A percentile compares a stretch with the other conserved stretches of the same genome.
Evolutionary conservation across 1,140 invertebrate genomes (phyloP).

Genomic region (Meloidogyne floridensis): DNA sequence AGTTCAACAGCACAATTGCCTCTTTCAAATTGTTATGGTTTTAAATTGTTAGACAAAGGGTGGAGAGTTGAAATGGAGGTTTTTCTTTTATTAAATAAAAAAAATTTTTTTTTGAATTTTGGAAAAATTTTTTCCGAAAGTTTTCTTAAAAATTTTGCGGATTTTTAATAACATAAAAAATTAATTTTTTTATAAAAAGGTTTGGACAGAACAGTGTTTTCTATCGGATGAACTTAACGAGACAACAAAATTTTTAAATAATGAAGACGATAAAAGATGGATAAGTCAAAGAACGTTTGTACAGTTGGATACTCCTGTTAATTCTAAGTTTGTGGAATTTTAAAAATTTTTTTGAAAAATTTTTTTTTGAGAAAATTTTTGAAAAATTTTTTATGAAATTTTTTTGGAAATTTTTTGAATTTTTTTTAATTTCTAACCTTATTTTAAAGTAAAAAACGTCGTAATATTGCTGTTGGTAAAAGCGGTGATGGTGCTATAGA

Average conservation of each 20-base stretch:
- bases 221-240: neutral
- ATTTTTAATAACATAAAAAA: too few species aligned
- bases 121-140: neutral
- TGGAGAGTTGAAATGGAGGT: constrained; percentile 63
- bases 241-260: neutral
- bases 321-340: constrained; percentile 26
- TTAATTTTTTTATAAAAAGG: neutral
- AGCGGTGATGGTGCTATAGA: constrained; percentile 60
- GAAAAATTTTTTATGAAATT: neutral
- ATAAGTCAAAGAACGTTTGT: constrained; percentile 50
- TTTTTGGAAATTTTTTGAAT: neutral
- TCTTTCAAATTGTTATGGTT: constrained; percentile 39
- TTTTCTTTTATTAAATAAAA: constrained; percentile 43
- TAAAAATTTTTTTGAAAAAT: too few species aligned
- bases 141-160: too few species aligned
- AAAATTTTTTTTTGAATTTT: neutral
- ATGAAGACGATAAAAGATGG: constrained; percentile 10
- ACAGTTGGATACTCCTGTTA: constrained; percentile 51
- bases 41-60: constrained; percentile 55
- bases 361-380: neutral
- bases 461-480: constrained; percentile 58
- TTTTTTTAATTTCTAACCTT: constrained; percentile 2
- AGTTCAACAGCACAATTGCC: constrained; percentile 44
- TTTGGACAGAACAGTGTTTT: constrained; percentile 12
- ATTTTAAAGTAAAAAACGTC: constrained; percentile 38